Evolutionary conservation across 2,888 invertebrate genomes (phyloP), one percentile per base, ranked within the genome.

Genomic region (Argyra leucocephala): DNA sequence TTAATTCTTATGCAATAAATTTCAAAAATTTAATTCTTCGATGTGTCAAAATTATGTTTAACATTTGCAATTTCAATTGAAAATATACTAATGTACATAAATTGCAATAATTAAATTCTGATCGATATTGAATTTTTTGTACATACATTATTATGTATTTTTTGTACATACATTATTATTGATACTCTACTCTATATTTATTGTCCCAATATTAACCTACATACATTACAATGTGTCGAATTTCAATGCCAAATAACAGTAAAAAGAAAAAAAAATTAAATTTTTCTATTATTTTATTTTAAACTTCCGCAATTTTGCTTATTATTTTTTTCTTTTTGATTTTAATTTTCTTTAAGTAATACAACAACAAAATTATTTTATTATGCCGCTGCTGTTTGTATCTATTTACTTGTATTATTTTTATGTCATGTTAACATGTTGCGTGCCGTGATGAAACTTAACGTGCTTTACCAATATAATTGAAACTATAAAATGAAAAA

Each of bases 201-300:
- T 48, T 48, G 48, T 48, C 48, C 48, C 18, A 48, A 48, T 48
- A n/a, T 15, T 48, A 48, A 48, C 48, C 48, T 48, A 48, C 48
- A 48, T 48, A n/a, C n/a, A n/a, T 31, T 48, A 48, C 48, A 48
- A 18, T 48, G 5, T 18, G 18, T 48, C 5, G 12, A 48, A 15
- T 48, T 48, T 48, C 48, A 48, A 48, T 48, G 48, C 48, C 48
- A 48, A 48, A 48, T 31, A 31, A 10, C 31, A 48, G 2, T 48
- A 48, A 37, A 37, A 37, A 37, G 12, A 37, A 10, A 37, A 37
- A 37, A 9, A 37, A 37, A 10, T 9, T 15, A 37, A 37, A 37
- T 12, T 12, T 48, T 48, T 48, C 2, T 48, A 5, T 48, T 48
- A 9, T 37, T 15, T 37, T 48, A 48, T 18, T 1, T 48, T 6